phyloP scores from a whole-genome alignment of 2,888 invertebrate genomes.

The Hypselothyrea guttata region DNA sequence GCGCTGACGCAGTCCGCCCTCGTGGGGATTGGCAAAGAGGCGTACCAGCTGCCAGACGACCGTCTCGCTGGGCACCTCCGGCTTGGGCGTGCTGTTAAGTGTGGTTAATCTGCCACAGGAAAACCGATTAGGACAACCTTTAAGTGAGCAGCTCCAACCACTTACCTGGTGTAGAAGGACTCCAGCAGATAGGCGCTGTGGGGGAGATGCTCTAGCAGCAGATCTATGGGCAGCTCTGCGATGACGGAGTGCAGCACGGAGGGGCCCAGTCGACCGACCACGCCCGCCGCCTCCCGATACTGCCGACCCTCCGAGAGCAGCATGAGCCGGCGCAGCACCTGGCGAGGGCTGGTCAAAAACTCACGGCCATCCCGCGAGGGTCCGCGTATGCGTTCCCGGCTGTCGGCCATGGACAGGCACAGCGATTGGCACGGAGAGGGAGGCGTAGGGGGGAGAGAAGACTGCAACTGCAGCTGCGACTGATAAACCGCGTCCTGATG shows the following conservation, averaged over 20 bases:
- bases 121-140: background rate
- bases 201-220: slow-evolving; percentile 94
- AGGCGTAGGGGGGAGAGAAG: too few species aligned
- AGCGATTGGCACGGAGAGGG: slow-evolving; percentile 36
- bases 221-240: slow-evolving; percentile 91
- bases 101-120: slow-evolving; percentile 79
- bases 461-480: slow-evolving; percentile 22
- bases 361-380: slow-evolving; percentile 84
- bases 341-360: slow-evolving; percentile 86
- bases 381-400: slow-evolving; percentile 88
- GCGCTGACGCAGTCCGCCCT: slow-evolving; percentile 85
- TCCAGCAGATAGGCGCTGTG: slow-evolving; percentile 93
- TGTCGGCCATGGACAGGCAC: slow-evolving; percentile 85
- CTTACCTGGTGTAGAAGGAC: slow-evolving; percentile 89
- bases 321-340: slow-evolving; percentile 87
- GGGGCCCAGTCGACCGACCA: slow-evolving; percentile 90
- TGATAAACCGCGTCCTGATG: slow-evolving; percentile 70
- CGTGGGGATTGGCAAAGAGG: slow-evolving; percentile 85
- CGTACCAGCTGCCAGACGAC: slow-evolving; percentile 94
- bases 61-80: slow-evolving; percentile 88
- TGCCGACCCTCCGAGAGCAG: slow-evolving; percentile 93
- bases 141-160: too few species aligned
- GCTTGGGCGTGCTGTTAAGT: slow-evolving; percentile 84
- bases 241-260: slow-evolving; percentile 90
- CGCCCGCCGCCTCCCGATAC: slow-evolving; percentile 94